Conservation (phyloP, 2,797 vertebrate species). For the Myotis pilosus region DNA sequence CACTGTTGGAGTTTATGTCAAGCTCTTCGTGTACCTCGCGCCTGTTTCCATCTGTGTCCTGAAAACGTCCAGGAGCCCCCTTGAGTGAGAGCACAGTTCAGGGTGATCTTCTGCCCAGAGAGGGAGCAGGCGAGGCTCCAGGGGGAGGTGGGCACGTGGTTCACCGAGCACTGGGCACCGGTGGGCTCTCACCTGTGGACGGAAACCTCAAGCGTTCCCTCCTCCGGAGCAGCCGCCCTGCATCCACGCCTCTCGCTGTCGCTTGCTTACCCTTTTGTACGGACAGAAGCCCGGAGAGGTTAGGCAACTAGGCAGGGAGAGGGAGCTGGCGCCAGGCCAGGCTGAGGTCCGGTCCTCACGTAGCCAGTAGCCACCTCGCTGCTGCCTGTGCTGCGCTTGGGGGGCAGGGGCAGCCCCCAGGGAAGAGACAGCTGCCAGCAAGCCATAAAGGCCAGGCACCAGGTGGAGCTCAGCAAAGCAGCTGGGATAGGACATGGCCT, state of each 20-base stretch:
- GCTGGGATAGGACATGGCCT: not conserved
- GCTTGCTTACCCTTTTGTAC: not conserved
- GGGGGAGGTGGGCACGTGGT: not conserved
- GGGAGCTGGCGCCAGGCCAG: not conserved
- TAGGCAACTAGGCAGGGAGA: not conserved
- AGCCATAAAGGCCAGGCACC: not conserved
- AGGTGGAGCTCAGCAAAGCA: fast-evolving
- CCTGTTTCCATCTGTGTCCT: not conserved
- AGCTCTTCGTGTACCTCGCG: fast-evolving
- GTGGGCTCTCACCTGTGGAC: not conserved
- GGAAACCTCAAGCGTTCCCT: not conserved
- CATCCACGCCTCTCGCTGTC: not conserved
- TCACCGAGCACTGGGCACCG: not conserved
- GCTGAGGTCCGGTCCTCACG: fast-evolving
- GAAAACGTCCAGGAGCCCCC: not conserved
- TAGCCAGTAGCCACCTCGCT: not conserved
- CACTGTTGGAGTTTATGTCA: fast-evolving
- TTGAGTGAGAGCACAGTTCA: not conserved
- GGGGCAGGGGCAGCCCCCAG: not conserved
- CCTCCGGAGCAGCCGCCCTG: no score
- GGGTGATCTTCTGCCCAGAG: not conserved
- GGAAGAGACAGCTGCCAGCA: not conserved
- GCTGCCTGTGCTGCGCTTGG: fast-evolving
- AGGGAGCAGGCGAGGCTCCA: not conserved
- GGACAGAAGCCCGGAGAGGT: not conserved